phyloP scores from a whole-genome alignment of 2,113 vertebrate genomes.

The Cinclus cinclus region DNA sequence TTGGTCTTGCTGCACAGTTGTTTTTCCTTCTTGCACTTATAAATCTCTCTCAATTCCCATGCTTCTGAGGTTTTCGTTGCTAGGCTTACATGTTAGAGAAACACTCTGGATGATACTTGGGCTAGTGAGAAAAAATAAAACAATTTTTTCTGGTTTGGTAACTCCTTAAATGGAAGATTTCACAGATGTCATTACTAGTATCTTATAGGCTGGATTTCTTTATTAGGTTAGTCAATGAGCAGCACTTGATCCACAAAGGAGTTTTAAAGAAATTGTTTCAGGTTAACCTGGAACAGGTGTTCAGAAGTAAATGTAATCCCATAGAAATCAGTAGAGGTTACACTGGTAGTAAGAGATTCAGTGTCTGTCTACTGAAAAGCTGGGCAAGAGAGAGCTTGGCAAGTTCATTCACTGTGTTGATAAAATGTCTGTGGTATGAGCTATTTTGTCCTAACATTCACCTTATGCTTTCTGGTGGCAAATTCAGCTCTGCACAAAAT shows the following conservation, averaged over 20 bases:
- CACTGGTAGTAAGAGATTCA: not conserved
- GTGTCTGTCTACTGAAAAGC: not conserved
- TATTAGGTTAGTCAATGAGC: not conserved
- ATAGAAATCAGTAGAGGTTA: not conserved
- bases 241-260: not conserved
- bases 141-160: not conserved
- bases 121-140: not conserved
- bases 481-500: slow-evolving; percentile 2
- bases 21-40: not conserved
- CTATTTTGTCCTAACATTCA: not conserved
- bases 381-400: not conserved
- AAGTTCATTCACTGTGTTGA: not conserved
- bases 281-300: not conserved
- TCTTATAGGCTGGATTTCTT: not conserved
- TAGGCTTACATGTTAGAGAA: not conserved
- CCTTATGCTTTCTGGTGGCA: not conserved
- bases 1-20: not conserved
- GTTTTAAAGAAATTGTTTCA: not conserved
- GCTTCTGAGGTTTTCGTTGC: not conserved
- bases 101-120: not conserved
- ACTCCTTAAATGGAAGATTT: not conserved
- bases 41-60: not conserved
- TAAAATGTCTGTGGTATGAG: not conserved
- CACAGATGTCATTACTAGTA: not conserved
- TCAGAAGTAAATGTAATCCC: not conserved